phyloP scores from a whole-genome alignment of 2,113 vertebrate genomes.

The Notothenia coriiceps region DNA sequence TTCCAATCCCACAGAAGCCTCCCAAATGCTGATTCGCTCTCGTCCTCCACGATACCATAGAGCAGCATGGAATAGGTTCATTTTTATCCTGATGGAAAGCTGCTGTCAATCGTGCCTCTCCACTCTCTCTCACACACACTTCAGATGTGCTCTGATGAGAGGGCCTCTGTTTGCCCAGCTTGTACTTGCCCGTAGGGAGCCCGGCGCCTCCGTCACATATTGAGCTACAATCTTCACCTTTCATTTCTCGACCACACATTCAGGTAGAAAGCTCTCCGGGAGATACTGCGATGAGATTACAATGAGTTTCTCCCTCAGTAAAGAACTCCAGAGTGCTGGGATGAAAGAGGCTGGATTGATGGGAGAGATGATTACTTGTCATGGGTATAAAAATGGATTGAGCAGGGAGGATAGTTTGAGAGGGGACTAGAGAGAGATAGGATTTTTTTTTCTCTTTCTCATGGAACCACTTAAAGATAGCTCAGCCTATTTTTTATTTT shows the following conservation, averaged over 20 bases:
- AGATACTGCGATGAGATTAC: conserved; percentile 80
- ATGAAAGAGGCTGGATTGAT: conserved; percentile 82
- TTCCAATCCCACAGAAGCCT: conserved; percentile 55
- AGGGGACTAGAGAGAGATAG: conserved; percentile 75
- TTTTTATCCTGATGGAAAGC: conserved; percentile 69
- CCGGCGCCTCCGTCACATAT: conserved; percentile 50
- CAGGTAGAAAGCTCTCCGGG: conserved; percentile 78
- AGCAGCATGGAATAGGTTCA: conserved; percentile 54
- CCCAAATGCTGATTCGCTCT: conserved; percentile 53
- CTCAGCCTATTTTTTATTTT: conserved; percentile 77
- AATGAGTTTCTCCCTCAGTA: conserved; percentile 77
- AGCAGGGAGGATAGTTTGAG: conserved; percentile 66
- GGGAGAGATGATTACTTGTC: conserved; percentile 84
- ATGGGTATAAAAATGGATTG: conserved; percentile 82
- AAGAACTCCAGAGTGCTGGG: conserved; percentile 79
- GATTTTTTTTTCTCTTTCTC: conserved; percentile 59
- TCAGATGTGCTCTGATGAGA: conserved; percentile 74
- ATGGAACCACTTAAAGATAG: conserved; percentile 76
- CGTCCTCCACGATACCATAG: conserved; percentile 42
- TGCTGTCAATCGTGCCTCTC: conserved; percentile 48
- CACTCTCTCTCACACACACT: conserved; percentile 52
- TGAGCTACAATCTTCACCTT: conserved; percentile 78
- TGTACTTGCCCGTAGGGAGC: conserved; percentile 65
- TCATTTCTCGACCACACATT: conserved; percentile 75
- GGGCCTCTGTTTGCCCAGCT: conserved; percentile 66